Base-by-base conservation (phyloP, 2,797 vertebrate genomes). In the Catamblyrhynchus diadema region DNA sequence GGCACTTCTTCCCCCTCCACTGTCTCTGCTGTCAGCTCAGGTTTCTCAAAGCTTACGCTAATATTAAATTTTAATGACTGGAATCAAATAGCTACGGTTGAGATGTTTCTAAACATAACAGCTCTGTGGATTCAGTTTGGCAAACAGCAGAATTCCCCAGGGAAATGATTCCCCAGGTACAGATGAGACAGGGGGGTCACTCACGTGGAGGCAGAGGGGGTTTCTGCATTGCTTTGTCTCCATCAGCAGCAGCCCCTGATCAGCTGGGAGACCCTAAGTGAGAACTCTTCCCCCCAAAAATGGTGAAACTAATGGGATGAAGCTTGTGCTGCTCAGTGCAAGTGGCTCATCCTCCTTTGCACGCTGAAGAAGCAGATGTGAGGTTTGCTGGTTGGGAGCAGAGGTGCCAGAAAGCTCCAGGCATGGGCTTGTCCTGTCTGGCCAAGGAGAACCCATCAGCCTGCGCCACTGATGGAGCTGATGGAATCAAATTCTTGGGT, bases 21-120 rank as follows among this genome's bases (percentile, higher is more conserved):
- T 5, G 28, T 77, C 60, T 33, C 64, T 71, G 69, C 71, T 88
- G 91, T 83, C 87, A 90, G 96, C 75, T 95, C 78, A 6, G 59
- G 86, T 96, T 96, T 86, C 94, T 93, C 90, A 47, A 69, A 90
- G 77, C 91, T 86, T n/a, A 41, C n/a, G 0, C 66, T 66, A 6
- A 81, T 79, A 79, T 90, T 94, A 93, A 96, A 95, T 94, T 78
- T 94, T 95, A 93, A 95, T 92, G 93, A 88, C 93, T 88, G 92
- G 92, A 69, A 53, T 95, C 94, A 72, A 91, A 70, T n/a, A 93
- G 69, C 84, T 33, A 4, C 74, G 37, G 82, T 66, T 30, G 80
- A 81, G 59, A 78, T 18, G 59, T 84, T 62, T 14, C 88, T 84
- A 33, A 94, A 84, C 88, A 42, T 33, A 90, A 75, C 70, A 56